Percentiles rank a stretch among this genome's conserved stretches.
Conservation (phyloP, 2,888 invertebrate genomes). For the Rotaria sp. region DNA sequence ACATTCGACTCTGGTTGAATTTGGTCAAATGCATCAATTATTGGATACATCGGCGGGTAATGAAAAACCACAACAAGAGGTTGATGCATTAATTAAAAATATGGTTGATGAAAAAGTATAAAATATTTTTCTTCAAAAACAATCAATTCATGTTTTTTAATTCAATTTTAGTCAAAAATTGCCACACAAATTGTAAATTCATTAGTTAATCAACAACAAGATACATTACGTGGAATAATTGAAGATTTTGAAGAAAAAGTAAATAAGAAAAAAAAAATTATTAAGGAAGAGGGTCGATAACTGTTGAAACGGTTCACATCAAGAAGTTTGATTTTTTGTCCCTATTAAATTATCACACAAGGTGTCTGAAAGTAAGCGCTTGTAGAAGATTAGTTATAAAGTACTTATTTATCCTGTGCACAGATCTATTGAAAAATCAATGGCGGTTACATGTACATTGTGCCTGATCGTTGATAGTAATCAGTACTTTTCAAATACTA, state of each 20-base stretch:
- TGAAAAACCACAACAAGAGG: neutral
- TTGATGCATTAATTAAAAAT: neutral
- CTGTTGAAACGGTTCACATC: too few relatives aligned
- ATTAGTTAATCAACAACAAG: slow-evolving; percentile 5
- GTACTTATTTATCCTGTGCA: too few relatives aligned
- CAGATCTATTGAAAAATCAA: too few relatives aligned
- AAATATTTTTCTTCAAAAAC: neutral
- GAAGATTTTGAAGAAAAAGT: slow-evolving; percentile 20
- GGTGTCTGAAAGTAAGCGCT: too few relatives aligned
- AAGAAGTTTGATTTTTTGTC: too few relatives aligned
- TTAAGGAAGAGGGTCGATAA: too few relatives aligned
- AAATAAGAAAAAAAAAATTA: neutral
- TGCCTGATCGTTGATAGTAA: too few relatives aligned
- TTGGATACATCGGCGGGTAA: neutral
- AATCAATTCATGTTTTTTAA: too few relatives aligned
- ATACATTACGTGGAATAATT: neutral
- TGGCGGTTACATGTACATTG: too few relatives aligned
- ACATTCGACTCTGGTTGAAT: slow-evolving; percentile 72
- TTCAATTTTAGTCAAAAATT: neutral
- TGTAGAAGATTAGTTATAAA: too few relatives aligned
- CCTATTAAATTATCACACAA: too few relatives aligned
- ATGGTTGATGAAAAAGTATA: slow-evolving; percentile 17
- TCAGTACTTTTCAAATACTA: too few relatives aligned
- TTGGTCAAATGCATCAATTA: slow-evolving; percentile 60
- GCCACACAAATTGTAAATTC: neutral